Conservation (phyloP, 2,888 invertebrate species). For the Epistrophe grossulariae region DNA sequence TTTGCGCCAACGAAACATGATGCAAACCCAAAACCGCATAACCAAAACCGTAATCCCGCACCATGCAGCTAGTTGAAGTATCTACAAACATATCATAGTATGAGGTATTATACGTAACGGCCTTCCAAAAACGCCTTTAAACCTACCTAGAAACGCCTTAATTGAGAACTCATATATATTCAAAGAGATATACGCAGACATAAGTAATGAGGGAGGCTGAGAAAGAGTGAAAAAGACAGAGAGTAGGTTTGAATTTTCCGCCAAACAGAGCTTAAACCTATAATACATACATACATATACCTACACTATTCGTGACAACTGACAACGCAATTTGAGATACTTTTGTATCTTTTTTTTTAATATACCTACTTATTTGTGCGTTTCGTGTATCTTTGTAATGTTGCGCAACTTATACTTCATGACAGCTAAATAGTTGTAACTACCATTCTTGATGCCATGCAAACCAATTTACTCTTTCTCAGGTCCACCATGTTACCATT, state of each 20-base stretch:
- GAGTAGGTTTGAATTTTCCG: conserved; percentile 22
- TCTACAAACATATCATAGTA: neutral
- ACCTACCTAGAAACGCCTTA: conserved; percentile 47
- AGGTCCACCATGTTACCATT: conserved; percentile 37
- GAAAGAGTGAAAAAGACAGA: neutral
- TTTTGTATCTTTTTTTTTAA: neutral
- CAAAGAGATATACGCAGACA: neutral
- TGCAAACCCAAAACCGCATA: conserved; percentile 54
- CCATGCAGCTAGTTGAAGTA: conserved; percentile 8
- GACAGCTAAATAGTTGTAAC: conserved; percentile 54
- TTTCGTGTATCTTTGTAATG: neutral
- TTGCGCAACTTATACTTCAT: conserved; percentile 44
- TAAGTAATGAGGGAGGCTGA: no score
- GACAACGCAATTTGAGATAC: conserved; percentile 41
- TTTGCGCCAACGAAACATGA: conserved; percentile 44
- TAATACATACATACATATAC: neutral
- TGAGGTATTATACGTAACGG: neutral
- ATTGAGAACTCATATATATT: conserved; percentile 52
- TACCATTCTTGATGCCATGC: conserved; percentile 49
- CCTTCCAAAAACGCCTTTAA: conserved; percentile 62
- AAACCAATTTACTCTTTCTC: conserved; percentile 56
- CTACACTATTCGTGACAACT: conserved; percentile 3
- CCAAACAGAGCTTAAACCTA: conserved; percentile 16
- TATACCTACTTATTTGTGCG: neutral
- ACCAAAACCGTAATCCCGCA: conserved; percentile 49